phyloP scores from a whole-genome alignment of 92 coral and sea anemone species.

The Metridium senile region DNA sequence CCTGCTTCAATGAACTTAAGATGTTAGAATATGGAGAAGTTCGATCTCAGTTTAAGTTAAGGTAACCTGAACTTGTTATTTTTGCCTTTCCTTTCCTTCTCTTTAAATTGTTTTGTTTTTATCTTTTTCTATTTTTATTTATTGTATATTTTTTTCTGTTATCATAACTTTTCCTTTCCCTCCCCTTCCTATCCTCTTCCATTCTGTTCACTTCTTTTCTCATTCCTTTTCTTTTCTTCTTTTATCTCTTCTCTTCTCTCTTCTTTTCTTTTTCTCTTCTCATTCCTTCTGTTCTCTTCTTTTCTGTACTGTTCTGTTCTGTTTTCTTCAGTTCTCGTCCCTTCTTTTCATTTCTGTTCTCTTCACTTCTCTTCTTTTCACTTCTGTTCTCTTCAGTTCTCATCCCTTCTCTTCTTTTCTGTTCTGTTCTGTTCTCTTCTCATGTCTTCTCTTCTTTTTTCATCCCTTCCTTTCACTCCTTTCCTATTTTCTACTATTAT shows the following conservation, averaged over 20 bases:
- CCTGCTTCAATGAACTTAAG: conserved; percentile 87
- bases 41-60: conserved; percentile 79
- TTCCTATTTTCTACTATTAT: not conserved
- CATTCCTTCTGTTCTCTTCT: too few relatives aligned
- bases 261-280: too few relatives aligned
- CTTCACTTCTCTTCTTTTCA: too few relatives aligned
- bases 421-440: not conserved
- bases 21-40: conserved; percentile 98
- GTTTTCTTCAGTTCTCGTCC: not conserved
- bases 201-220: not conserved
- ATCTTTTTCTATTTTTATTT: not conserved
- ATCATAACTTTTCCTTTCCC: not conserved
- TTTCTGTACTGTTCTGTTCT: not conserved
- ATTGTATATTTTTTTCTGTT: too few relatives aligned
- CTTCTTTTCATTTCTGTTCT: too few relatives aligned
- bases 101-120: not conserved
- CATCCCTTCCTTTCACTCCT: not conserved
- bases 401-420: not conserved
- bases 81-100: not conserved
- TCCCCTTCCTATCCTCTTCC: not conserved
- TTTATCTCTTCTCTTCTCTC: not conserved
- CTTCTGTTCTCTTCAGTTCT: not conserved
- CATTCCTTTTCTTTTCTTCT: not conserved
- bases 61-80: conserved; percentile 36
- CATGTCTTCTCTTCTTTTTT: not conserved